Percentiles rank a stretch among this genome's conserved stretches.
Conservation (phyloP, 92 coral and sea anemone species). For the Pocillopora meandrina region DNA sequence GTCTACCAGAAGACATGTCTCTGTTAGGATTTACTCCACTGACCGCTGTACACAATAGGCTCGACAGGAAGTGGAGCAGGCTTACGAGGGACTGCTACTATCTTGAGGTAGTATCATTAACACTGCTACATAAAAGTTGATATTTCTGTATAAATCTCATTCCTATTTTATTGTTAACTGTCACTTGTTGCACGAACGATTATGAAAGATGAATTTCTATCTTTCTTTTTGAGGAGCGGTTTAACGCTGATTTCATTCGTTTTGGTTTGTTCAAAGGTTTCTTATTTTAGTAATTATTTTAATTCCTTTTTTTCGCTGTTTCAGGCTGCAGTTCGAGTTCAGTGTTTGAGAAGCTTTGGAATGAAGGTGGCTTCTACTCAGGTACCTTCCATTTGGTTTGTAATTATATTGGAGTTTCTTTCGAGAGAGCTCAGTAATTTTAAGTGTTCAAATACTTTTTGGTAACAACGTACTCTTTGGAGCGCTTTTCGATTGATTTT, state of each 20-base stretch:
- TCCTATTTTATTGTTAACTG: no score
- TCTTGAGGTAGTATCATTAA: constrained; percentile 68
- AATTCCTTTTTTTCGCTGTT: background rate
- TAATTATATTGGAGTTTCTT: no score
- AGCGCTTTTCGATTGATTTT: no score
- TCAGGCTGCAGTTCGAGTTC: constrained; percentile 87
- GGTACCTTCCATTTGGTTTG: constrained; percentile 46
- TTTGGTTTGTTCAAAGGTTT: background rate
- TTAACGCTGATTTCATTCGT: background rate
- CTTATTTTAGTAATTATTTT: background rate
- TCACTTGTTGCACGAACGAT: no score
- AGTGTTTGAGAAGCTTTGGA: constrained; percentile 87
- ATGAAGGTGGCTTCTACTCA: constrained; percentile 73
- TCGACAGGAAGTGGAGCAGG: constrained; percentile 84
- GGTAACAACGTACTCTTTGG: no score
- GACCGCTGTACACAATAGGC: constrained; percentile 66
- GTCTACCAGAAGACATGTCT: constrained; percentile 92
- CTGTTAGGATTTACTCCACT: constrained; percentile 85
- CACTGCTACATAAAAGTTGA: background rate
- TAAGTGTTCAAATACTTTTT: no score
- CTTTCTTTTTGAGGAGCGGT: background rate
- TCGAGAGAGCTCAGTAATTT: no score
- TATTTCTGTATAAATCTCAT: background rate
- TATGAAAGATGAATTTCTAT: no score
- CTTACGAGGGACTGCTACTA: constrained; percentile 77